These are phyloP conservation scores for Stegophylla sp. DNA, from an alignment of 2,888 invertebrate genomes.

Conservation along the genomic window DNA sequence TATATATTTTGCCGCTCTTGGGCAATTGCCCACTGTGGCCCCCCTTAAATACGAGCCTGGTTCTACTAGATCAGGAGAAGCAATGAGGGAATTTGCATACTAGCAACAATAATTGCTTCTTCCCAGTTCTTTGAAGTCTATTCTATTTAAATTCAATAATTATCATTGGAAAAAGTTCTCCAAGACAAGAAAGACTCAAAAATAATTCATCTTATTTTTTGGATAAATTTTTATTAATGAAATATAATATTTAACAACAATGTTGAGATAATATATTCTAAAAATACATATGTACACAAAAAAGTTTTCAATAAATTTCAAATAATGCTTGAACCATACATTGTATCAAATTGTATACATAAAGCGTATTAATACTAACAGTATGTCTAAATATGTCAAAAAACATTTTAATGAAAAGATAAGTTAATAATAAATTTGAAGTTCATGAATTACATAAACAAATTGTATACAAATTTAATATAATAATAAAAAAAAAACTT, in stretches of 20 bases:
- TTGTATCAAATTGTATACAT: not conserved
- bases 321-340: slow-evolving; percentile 6
- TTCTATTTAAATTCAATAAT: no score
- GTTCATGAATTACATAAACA: not conserved
- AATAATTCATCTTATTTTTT: no score
- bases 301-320: slow-evolving; percentile 17
- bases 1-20: no score
- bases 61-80: no score
- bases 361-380: slow-evolving; percentile 7
- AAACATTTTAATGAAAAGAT: not conserved
- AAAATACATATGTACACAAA: slow-evolving; percentile 29
- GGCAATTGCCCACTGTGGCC: no score
- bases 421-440: not conserved
- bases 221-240: slow-evolving; percentile 30
- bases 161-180: no score
- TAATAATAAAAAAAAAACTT: not conserved
- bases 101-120: no score
- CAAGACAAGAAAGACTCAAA: no score
- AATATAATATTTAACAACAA: slow-evolving; percentile 45
- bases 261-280: slow-evolving; percentile 48
- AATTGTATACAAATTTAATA: no score
- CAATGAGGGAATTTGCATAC: no score
- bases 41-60: no score
- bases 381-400: not conserved
- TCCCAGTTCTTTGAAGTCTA: no score